phyloP scores from a whole-genome alignment of 2,797 vertebrate species.

The Calcarius lapponicus region DNA sequence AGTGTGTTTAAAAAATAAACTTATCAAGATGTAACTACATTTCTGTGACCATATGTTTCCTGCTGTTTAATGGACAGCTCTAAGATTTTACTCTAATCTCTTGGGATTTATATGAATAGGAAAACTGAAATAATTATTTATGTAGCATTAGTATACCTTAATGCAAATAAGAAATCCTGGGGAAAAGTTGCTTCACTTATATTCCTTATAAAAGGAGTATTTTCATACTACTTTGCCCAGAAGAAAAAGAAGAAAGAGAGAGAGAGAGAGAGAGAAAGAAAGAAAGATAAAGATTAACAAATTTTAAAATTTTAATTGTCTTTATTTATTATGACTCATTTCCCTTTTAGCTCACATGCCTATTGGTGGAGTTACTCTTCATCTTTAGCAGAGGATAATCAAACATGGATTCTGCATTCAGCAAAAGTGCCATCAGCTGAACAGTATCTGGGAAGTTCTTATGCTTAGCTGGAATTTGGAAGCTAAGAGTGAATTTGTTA shows the following conservation, averaged over 20 bases:
- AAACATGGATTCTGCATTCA: background rate
- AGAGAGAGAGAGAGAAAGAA: too few species aligned
- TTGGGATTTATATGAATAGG: conserved; percentile 9
- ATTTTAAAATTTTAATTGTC: background rate
- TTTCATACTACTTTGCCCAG: background rate
- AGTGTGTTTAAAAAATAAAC: background rate
- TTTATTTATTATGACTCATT: background rate
- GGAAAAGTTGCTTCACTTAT: background rate
- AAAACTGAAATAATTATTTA: conserved; percentile 8
- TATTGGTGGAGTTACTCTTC: background rate
- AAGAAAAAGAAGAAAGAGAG: background rate
- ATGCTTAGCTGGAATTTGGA: background rate
- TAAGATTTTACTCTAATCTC: background rate
- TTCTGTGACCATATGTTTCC: conserved; percentile 24
- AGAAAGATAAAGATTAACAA: background rate
- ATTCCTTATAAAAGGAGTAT: background rate
- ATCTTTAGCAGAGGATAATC: background rate
- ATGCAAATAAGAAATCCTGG: background rate
- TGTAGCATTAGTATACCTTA: background rate
- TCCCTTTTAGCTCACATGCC: background rate
- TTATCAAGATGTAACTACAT: conserved; percentile 4
- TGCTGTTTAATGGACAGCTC: conserved; percentile 27
- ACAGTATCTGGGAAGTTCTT: background rate
- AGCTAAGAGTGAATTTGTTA: background rate
- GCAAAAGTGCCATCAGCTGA: background rate